phyloP scores from a whole-genome alignment of 2,113 vertebrate genomes.

The Tiliqua scincoides region DNA sequence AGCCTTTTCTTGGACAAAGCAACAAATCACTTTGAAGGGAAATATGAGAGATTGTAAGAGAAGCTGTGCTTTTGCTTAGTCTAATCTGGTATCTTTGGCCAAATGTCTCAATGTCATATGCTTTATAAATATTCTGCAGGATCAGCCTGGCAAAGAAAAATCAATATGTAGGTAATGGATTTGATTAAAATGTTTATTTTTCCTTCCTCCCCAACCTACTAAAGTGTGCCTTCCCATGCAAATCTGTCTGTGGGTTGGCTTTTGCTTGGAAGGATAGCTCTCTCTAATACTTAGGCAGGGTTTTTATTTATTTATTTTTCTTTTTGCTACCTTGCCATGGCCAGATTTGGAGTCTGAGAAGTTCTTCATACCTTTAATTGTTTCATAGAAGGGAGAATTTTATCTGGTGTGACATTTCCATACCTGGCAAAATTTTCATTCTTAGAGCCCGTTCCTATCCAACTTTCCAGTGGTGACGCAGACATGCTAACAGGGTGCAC shows the following conservation, averaged over 20 bases:
- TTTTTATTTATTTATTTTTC: neutral
- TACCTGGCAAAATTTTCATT: neutral
- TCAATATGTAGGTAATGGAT: constrained; percentile 78
- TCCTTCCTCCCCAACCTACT: constrained; percentile 32
- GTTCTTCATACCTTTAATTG: neutral
- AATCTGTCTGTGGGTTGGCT: constrained; percentile 57
- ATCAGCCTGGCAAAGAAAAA: constrained; percentile 74
- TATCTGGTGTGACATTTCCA: neutral
- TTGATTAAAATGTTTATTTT: constrained; percentile 77
- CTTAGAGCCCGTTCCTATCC: too few relatives aligned
- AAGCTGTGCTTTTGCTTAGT: constrained; percentile 70
- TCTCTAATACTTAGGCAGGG: neutral
- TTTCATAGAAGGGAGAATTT: neutral
- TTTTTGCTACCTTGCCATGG: neutral
- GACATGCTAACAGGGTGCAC: too few relatives aligned
- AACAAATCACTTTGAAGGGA: constrained; percentile 76
- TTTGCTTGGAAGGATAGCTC: neutral
- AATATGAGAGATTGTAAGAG: constrained; percentile 75
- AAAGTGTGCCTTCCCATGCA: constrained; percentile 63
- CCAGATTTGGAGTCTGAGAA: neutral
- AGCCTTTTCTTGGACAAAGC: constrained; percentile 64
- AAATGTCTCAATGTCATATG: constrained; percentile 77
- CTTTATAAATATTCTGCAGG: constrained; percentile 77
- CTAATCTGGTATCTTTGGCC: constrained; percentile 74
- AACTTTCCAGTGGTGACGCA: too few relatives aligned